phyloP scores from a whole-genome alignment of 2,113 vertebrate genomes.

The Clinocottus analis region DNA sequence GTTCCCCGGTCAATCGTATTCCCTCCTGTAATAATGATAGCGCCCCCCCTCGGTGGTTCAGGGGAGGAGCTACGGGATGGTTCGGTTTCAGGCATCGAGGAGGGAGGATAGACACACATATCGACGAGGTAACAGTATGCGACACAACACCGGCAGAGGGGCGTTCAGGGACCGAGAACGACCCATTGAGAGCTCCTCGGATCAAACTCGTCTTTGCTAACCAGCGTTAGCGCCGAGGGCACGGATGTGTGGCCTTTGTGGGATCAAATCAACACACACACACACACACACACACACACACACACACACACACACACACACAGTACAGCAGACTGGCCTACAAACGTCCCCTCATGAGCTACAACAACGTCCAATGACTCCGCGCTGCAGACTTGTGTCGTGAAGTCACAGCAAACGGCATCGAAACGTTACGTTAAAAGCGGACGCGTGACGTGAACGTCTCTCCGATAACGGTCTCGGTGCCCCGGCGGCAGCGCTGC shows the following conservation, averaged over 20 bases:
- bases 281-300: not conserved
- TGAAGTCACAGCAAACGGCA: not conserved
- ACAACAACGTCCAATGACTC: accelerated
- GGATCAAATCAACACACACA: not conserved
- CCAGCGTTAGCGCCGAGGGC: not conserved
- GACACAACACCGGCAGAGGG: not conserved
- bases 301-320: too few species aligned
- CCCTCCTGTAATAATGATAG: not conserved
- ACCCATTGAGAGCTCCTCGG: not conserved
- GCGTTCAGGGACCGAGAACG: too few species aligned
- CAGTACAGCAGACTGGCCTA: not conserved
- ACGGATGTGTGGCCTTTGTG: not conserved
- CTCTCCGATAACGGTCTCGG: not conserved
- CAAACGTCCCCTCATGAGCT: not conserved
- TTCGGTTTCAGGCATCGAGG: not conserved
- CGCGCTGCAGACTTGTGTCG: not conserved
- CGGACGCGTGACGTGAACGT: not conserved
- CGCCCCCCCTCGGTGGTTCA: not conserved
- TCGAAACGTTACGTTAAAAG: not conserved
- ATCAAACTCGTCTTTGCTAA: too few species aligned
- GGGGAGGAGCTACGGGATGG: not conserved
- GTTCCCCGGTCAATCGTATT: too few species aligned
- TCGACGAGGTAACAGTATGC: too few species aligned
- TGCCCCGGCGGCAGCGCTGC: slow-evolving; percentile 22
- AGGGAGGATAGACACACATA: not conserved